phyloP scores from a whole-genome alignment of 2,113 vertebrate genomes.

The Odontophorus gujanensis region DNA sequence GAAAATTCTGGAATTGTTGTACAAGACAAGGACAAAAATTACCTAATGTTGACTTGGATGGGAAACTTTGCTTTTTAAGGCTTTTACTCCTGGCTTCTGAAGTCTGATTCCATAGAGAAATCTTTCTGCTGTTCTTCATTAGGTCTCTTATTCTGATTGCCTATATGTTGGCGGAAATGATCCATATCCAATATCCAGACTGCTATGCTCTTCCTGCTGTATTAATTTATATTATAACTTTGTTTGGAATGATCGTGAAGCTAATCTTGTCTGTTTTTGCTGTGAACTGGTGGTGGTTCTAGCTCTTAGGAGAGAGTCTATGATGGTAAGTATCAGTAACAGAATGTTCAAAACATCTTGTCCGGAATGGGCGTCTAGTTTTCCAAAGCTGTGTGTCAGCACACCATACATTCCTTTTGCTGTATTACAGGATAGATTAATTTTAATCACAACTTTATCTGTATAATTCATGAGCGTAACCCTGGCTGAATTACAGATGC shows the following conservation, averaged over 20 bases:
- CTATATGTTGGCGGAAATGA: neutral
- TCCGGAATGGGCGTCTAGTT: neutral
- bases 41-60: neutral
- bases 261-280: neutral
- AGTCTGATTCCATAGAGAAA: neutral
- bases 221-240: neutral
- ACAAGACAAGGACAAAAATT: neutral
- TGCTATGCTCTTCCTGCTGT: neutral
- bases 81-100: neutral
- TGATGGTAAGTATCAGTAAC: neutral
- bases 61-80: neutral
- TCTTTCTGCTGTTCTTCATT: neutral
- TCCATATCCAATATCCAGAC: neutral
- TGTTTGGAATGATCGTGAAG: neutral
- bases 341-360: neutral
- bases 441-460: neutral
- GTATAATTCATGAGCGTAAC: neutral
- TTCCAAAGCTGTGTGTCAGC: neutral
- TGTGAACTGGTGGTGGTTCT: neutral
- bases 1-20: neutral
- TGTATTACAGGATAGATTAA: neutral
- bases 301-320: neutral
- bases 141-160: neutral
- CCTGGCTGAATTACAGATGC: neutral
- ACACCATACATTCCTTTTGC: neutral